A percentile compares a stretch with the other conserved stretches of the same genome.
Conservation (phyloP, 64 coral and sea anemone species). For the Montipora sp. region DNA sequence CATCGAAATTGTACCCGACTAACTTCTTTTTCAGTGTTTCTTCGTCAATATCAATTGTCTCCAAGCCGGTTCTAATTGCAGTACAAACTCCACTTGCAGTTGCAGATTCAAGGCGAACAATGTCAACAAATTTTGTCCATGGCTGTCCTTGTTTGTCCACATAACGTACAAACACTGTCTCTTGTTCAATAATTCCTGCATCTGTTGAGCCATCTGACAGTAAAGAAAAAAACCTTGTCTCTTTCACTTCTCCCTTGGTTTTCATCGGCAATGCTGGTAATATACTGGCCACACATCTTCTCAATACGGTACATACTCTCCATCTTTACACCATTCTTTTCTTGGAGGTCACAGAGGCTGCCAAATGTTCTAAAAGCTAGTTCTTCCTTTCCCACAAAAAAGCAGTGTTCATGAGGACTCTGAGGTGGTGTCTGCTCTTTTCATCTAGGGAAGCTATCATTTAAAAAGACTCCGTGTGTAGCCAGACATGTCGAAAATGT, state of each 20-base stretch:
- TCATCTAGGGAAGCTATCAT: slow-evolving; percentile 57
- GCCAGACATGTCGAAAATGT: no score
- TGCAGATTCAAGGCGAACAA: slow-evolving; percentile 54
- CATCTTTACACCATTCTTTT: slow-evolving; percentile 66
- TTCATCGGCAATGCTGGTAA: slow-evolving; percentile 64
- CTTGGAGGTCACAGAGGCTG: slow-evolving; percentile 26
- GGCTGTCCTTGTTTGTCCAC: slow-evolving; percentile 41
- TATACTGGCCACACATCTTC: slow-evolving; percentile 3
- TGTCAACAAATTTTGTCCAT: slow-evolving; percentile 47
- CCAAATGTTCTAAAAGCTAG: no score
- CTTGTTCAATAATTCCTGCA: slow-evolving; percentile 66
- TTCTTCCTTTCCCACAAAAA: slow-evolving; percentile 33
- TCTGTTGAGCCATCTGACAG: slow-evolving; percentile 65
- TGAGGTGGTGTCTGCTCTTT: slow-evolving; percentile 53
- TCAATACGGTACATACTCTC: slow-evolving; percentile 62
- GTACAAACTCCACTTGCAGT: slow-evolving; percentile 2
- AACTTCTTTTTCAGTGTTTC: slow-evolving; percentile 34
- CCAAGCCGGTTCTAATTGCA: slow-evolving; percentile 18
- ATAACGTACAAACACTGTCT: slow-evolving; percentile 62
- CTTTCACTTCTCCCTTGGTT: slow-evolving; percentile 50
- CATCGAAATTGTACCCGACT: slow-evolving; percentile 58
- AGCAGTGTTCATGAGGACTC: slow-evolving; percentile 54
- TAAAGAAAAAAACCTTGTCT: slow-evolving; percentile 57
- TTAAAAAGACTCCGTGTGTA: no score
- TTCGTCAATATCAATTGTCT: slow-evolving; percentile 24